Conservation (phyloP, 2,888 invertebrate species). For the Polydrusus tereticollis region DNA sequence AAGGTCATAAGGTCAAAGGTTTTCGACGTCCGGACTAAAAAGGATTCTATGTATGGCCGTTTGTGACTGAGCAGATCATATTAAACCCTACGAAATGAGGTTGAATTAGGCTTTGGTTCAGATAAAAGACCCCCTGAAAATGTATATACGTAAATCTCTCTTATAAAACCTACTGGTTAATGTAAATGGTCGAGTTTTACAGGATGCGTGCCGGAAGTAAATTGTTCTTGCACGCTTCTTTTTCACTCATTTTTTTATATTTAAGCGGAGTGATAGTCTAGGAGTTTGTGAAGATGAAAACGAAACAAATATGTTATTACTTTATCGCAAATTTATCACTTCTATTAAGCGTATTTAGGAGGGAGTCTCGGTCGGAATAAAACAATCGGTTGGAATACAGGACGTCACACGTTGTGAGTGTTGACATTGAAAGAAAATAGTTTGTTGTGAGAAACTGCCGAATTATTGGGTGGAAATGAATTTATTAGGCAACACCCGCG, state of each 20-base stretch:
- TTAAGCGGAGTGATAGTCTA: no score
- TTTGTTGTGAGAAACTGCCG: no score
- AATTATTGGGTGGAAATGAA: no score
- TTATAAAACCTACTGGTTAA: constrained; percentile 5
- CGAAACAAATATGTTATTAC: no score
- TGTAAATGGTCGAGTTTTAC: not conserved
- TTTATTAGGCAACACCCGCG: no score
- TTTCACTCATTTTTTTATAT: not conserved
- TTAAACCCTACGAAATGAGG: constrained; percentile 7
- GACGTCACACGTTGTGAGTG: no score
- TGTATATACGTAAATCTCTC: constrained; percentile 8
- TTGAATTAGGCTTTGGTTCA: constrained; percentile 8
- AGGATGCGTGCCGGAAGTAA: not conserved
- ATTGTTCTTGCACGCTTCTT: not conserved
- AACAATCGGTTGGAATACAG: no score
- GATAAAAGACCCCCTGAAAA: constrained; percentile 3
- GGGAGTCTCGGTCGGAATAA: no score
- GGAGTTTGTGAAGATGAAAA: no score
- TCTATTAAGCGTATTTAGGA: no score
- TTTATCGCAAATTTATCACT: no score
- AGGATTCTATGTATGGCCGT: constrained; percentile 9
- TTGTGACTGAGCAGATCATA: constrained; percentile 15
- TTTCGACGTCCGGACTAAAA: not conserved
- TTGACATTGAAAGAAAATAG: no score
- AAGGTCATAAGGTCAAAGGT: not conserved